Conservation (phyloP, 2,888 invertebrate species). For the Chesias legatella region DNA sequence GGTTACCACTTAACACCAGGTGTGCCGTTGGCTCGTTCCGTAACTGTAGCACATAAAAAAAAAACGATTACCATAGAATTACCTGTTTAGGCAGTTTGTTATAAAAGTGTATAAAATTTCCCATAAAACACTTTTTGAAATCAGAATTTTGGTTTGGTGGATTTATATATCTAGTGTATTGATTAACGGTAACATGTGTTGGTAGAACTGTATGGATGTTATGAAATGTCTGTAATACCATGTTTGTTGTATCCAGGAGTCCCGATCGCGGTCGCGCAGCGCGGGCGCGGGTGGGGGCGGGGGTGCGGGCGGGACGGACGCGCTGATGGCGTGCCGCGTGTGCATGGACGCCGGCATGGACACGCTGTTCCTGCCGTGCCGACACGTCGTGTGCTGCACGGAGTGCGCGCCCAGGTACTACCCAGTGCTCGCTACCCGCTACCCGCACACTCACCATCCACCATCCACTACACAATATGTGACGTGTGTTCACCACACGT, state of each 20-base stretch:
- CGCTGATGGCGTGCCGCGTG: constrained; percentile 89
- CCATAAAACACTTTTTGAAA: no score
- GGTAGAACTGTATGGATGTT: no score
- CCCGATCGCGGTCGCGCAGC: constrained; percentile 50
- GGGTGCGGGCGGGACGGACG: constrained; percentile 73
- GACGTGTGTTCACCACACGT: no score
- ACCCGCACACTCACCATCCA: background rate
- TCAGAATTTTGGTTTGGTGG: no score
- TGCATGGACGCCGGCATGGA: constrained; percentile 93
- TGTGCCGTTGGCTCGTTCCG: no score
- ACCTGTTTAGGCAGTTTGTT: no score
- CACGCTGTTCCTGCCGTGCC: constrained; percentile 92
- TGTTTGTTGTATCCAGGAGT: constrained; percentile 41
- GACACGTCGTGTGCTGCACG: constrained; percentile 91
- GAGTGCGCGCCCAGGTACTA: constrained; percentile 85
- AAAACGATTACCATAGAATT: no score
- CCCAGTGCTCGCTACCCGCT: constrained; percentile 23
- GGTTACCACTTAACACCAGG: no score
- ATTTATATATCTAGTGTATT: background rate
- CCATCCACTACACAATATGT: background rate
- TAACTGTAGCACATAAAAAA: no score
- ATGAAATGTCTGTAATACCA: no score
- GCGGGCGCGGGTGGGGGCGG: constrained; percentile 30
- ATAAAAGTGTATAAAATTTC: no score
- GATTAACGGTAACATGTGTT: background rate